These are phyloP conservation scores for Pontoporia blainvillei DNA, from an alignment of 2,113 vertebrate genomes.

Conservation along the genomic window DNA sequence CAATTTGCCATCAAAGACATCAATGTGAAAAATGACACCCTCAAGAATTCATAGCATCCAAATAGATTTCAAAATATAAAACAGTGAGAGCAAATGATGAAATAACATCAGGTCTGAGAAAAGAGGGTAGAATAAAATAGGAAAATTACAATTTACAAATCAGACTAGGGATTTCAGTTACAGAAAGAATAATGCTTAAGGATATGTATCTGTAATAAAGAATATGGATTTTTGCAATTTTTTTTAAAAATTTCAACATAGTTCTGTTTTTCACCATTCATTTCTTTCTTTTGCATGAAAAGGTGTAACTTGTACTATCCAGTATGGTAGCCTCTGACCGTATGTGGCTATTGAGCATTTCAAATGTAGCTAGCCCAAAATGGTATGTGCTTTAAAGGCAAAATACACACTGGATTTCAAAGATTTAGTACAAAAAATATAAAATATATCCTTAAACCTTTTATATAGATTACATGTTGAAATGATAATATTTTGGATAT, in stretches of 20 bases:
- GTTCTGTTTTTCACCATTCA: neutral
- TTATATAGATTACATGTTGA: neutral
- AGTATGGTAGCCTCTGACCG: neutral
- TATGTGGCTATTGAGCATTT: neutral
- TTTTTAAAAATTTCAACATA: neutral
- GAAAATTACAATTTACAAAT: neutral
- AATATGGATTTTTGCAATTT: neutral
- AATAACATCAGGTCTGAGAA: neutral
- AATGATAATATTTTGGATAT: neutral
- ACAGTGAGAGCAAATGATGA: neutral
- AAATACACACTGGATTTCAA: neutral
- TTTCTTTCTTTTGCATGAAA: neutral
- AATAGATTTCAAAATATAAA: neutral
- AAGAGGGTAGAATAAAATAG: neutral
- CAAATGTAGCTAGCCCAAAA: neutral
- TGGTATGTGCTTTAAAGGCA: neutral
- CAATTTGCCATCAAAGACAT: neutral
- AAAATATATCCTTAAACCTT: neutral
- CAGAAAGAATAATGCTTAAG: neutral
- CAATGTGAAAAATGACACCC: neutral
- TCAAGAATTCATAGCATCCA: neutral
- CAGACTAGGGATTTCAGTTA: neutral
- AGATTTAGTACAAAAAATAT: neutral
- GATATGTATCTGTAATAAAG: neutral
- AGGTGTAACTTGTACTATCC: neutral